These are phyloP conservation scores for Acanthopleura granulata DNA, from an alignment of 2,888 invertebrate species.

Conservation along the genomic window DNA sequence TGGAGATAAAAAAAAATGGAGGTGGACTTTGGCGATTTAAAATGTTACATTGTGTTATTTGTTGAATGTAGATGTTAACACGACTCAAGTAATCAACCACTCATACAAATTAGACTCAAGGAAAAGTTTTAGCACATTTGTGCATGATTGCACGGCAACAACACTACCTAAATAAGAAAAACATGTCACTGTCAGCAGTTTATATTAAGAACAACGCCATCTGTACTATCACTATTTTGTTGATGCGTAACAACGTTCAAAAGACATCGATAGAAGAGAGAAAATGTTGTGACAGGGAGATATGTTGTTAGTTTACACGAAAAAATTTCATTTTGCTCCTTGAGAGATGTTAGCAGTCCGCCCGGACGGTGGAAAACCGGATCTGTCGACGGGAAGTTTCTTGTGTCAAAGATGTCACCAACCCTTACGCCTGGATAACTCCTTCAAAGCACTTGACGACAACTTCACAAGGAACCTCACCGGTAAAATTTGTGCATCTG, in stretches of 20 bases:
- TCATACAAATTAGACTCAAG: no score
- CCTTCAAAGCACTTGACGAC: conserved; percentile 84
- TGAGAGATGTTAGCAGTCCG: conserved; percentile 18
- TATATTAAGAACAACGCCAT: not conserved
- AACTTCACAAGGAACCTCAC: conserved; percentile 90
- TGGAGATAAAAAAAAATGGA: no score
- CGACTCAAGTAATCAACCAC: no score
- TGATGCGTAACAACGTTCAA: no score
- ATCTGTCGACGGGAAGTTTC: conserved; percentile 78
- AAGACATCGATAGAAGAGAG: not conserved
- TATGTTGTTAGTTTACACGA: not conserved
- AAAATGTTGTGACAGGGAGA: not conserved
- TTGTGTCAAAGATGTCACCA: conserved; percentile 94
- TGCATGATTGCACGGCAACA: no score
- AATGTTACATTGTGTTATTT: no score
- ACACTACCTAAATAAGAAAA: not conserved
- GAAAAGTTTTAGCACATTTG: no score
- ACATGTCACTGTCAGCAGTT: not conserved
- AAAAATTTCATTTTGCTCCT: not conserved
- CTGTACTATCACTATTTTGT: not conserved
- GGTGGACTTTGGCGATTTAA: no score
- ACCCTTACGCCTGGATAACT: conserved; percentile 87
- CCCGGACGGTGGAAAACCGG: conserved; percentile 33
- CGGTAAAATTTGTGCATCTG: conserved; percentile 72
- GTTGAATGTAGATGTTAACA: no score